phyloP scores from a whole-genome alignment of 2,113 vertebrate genomes.

The Mionectes macconnelli region DNA sequence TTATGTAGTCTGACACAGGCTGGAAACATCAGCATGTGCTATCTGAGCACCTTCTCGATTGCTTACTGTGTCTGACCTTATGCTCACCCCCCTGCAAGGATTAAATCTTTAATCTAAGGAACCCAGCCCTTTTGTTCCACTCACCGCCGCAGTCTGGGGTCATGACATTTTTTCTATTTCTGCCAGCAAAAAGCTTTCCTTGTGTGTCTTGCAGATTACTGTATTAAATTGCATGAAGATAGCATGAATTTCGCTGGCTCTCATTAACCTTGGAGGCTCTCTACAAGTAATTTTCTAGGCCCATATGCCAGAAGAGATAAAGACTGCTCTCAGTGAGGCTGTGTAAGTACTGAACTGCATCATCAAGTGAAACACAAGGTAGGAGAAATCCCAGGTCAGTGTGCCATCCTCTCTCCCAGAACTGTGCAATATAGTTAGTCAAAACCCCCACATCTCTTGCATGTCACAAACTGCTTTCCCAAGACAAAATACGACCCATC shows the following conservation, averaged over 20 bases:
- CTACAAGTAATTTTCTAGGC: background rate
- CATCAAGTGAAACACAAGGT: background rate
- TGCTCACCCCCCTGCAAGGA: background rate
- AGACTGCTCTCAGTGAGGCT: background rate
- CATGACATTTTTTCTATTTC: background rate
- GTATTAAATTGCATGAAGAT: background rate
- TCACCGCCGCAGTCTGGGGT: background rate
- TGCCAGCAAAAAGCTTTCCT: background rate
- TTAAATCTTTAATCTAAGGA: constrained; percentile 21
- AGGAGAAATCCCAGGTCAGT: background rate
- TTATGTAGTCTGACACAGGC: background rate
- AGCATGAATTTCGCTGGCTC: background rate
- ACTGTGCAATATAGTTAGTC: background rate
- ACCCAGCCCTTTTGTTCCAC: background rate
- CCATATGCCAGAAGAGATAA: background rate
- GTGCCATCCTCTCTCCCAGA: background rate
- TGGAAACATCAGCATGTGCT: background rate
- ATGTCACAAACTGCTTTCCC: background rate
- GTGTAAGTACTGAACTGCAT: background rate
- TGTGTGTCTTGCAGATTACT: background rate
- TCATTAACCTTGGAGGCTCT: background rate
- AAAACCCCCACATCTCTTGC: background rate
- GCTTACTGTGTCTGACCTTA: background rate
- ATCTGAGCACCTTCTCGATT: background rate
- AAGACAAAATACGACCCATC: background rate